phyloP scores from a whole-genome alignment of 2,113 vertebrate species.

The Nothobranchius kuhntae region DNA sequence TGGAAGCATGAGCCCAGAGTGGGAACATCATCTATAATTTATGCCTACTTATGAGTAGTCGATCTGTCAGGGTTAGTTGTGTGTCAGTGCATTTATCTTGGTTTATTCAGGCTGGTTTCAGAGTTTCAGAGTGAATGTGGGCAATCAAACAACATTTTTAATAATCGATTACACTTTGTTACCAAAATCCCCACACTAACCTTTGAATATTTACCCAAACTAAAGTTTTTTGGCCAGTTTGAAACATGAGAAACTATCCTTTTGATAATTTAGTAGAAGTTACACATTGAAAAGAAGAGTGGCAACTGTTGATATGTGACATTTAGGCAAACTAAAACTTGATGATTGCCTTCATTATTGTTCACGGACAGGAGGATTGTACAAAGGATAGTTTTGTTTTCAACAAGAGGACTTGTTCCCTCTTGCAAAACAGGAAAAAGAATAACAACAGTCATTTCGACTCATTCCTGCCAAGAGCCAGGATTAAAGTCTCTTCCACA shows the following conservation, averaged over 20 bases:
- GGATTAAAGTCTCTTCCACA: conserved; percentile 12
- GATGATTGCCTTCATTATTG: not conserved
- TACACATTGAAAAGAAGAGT: conserved; percentile 25
- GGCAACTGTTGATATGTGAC: conserved; percentile 8
- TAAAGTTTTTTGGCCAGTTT: conserved; percentile 5
- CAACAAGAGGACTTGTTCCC: conserved; percentile 1
- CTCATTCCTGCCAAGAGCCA: not conserved
- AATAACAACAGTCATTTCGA: conserved; percentile 16
- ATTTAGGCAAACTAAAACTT: conserved; percentile 8
- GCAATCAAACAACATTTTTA: conserved; percentile 23
- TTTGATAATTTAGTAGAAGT: conserved; percentile 62
- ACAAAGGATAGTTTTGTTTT: conserved; percentile 10
- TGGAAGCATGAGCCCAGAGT: conserved; percentile 47
- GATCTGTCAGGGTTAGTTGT: conserved; percentile 35
- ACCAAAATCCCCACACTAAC: conserved; percentile 15
- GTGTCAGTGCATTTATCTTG: conserved; percentile 31
- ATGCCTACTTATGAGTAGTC: conserved; percentile 57
- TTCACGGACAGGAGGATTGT: conserved; percentile 17
- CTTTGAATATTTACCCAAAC: not conserved
- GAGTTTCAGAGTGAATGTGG: not conserved
- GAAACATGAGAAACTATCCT: conserved; percentile 67
- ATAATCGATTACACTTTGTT: conserved; percentile 19
- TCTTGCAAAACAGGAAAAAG: conserved; percentile 17
- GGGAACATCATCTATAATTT: conserved; percentile 70
- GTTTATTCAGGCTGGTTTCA: not conserved